Conservation (phyloP, 53 echinoderm and acorn worm species). For the Stichopus horrens region DNA sequence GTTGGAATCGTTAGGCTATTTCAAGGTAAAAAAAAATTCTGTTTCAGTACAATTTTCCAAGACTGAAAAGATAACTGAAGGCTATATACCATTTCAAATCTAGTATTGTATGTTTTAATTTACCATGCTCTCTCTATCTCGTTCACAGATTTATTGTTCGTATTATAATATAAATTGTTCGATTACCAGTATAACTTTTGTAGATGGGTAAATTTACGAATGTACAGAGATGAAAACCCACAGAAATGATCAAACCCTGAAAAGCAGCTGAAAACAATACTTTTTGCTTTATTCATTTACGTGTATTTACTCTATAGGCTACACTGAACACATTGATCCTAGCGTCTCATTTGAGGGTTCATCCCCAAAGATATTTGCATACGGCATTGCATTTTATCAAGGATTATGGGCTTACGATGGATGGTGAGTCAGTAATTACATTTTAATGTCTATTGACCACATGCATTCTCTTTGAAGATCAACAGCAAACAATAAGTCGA, state of each 20-base stretch:
- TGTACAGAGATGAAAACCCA: not conserved
- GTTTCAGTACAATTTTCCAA: no score
- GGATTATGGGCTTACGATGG: slow-evolving; percentile 74
- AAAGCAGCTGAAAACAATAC: not conserved
- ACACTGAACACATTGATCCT: slow-evolving; percentile 57
- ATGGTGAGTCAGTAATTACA: slow-evolving; percentile 34
- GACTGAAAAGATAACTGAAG: no score
- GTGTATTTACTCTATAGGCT: slow-evolving; percentile 42
- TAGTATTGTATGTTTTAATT: no score
- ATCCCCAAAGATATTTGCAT: slow-evolving; percentile 62
- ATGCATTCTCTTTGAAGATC: no score
- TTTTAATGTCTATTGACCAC: no score
- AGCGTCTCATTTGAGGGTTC: slow-evolving; percentile 60
- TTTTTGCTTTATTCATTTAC: not conserved
- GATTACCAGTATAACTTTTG: no score
- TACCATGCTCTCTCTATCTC: no score
- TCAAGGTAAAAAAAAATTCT: slow-evolving; percentile 3
- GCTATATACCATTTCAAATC: no score
- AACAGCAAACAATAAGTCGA: no score
- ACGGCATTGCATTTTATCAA: slow-evolving; percentile 73
- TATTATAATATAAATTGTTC: no score
- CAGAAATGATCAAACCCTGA: not conserved
- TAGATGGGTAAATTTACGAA: not conserved
- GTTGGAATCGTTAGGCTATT: slow-evolving; percentile 24
- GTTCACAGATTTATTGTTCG: no score